Evolutionary conservation across 2,888 invertebrate species (phyloP), one percentile per base, ranked within the genome.

Genomic region (Epirrhoe tristata): DNA sequence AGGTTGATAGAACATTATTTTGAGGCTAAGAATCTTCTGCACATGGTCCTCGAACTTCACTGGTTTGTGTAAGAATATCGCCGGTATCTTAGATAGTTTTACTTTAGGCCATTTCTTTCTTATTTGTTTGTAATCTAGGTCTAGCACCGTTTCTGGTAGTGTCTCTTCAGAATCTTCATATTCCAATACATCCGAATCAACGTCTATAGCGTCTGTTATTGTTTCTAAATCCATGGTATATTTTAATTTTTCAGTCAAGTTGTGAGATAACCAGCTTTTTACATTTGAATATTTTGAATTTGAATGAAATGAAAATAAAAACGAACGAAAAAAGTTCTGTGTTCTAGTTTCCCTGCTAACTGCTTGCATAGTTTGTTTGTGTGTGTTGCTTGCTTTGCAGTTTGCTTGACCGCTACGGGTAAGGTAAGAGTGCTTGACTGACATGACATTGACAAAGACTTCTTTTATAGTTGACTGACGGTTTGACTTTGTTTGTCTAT

Each of bases 51-150:
- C 56, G 56, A 84, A 80, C 32, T 79, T 72, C 6, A 69, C 62
- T 32, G 84, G 84, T 73, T 77, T 75, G 63, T 87, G 89, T 63
- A 89, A 69, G 70, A 87, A 86, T 70, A 89, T 78, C 0, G 83
- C 78, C 14, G 89, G 87, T 43, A 85, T 76, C 72, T 77, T 83
- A 0, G 58, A 58, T 8, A 63, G 56, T 65, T 76, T 82, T 6
- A 79, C 69, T 73, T 74, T 81, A 12, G 86, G 85, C 85, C 85
- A 88, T 64, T 81, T 57, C 14, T 53, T 14, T 39, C 59, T 16
- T 5, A 53, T 52, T 48, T 43, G 6, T 34, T 54, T 64, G 31
- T 10, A 58, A 55, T 61, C 61, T 4, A 31, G 12, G 31, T 64
- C 64, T 46, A 68, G 14, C 52, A 68, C 54, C 12, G 64, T 67